These are phyloP conservation scores for Dendrolimus punctatus DNA, from an alignment of 1,140 invertebrate genomes.

Conservation along the genomic window DNA sequence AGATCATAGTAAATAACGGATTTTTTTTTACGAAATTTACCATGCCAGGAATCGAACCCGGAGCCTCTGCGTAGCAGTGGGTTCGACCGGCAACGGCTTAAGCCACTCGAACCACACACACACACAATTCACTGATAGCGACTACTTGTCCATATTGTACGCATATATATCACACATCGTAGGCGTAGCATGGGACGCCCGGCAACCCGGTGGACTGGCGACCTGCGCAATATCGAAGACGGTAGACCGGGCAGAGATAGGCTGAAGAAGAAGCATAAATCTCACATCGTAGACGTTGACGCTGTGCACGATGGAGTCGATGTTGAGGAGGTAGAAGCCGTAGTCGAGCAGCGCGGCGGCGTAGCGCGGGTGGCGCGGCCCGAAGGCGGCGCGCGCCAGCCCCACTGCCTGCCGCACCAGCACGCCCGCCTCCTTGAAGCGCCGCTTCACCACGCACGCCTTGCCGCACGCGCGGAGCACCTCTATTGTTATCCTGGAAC, in stretches of 20 bases:
- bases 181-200: no score
- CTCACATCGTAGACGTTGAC: constrained; percentile 87
- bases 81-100: no score
- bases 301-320: constrained; percentile 87
- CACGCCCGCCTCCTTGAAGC: constrained; percentile 85
- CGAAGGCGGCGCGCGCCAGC: constrained; percentile 80
- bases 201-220: no score
- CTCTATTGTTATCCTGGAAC: constrained; percentile 78
- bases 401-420: constrained; percentile 87
- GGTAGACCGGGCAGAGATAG: no score
- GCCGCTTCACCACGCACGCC: constrained; percentile 89
- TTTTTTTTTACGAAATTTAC: no score
- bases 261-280: no score
- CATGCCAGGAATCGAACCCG: no score
- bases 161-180: constrained; percentile 81
- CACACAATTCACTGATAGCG: no score
- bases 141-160: background rate
- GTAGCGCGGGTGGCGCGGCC: constrained; percentile 82
- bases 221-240: no score
- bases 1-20: no score
- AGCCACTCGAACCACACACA: no score
- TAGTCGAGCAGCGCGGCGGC: constrained; percentile 89
- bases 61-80: no score
- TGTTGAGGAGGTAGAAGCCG: constrained; percentile 91
- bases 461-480: constrained; percentile 88